phyloP scores from a whole-genome alignment of 2,797 vertebrate genomes.

The Vipera ursinii region DNA sequence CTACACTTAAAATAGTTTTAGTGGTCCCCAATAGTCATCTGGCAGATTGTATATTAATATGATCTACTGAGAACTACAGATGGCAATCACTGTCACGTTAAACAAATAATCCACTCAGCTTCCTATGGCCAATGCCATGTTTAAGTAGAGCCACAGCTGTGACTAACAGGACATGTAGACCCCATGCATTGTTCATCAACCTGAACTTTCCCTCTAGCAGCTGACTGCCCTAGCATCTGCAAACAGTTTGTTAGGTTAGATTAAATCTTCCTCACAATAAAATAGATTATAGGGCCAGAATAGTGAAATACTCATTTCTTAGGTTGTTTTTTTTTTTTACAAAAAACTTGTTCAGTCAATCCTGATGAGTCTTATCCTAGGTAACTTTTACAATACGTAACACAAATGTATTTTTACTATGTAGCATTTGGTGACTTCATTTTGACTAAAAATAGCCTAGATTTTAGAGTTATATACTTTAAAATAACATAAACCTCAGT shows the following conservation, averaged over 20 bases:
- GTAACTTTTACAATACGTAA: not conserved
- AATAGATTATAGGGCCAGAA: slow-evolving; percentile 13
- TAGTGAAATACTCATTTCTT: not conserved
- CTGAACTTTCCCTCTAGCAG: slow-evolving; percentile 61
- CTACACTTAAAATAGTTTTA: not conserved
- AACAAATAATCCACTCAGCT: slow-evolving; percentile 40
- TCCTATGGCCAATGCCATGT: slow-evolving; percentile 49
- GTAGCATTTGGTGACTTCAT: not conserved
- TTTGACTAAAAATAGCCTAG: not conserved
- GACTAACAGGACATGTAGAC: slow-evolving; percentile 7
- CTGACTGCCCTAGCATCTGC: slow-evolving; percentile 56
- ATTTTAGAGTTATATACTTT: not conserved
- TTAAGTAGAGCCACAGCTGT: slow-evolving; percentile 53
- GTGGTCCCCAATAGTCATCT: slow-evolving; percentile 54
- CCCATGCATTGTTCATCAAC: slow-evolving; percentile 45
- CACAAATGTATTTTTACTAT: not conserved
- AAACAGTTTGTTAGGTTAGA: slow-evolving; percentile 51
- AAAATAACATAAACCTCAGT: not conserved
- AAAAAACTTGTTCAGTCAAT: not conserved
- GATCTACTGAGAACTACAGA: slow-evolving; percentile 24
- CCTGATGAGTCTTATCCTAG: slow-evolving; percentile 1
- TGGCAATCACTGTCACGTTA: slow-evolving; percentile 10
- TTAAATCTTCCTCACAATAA: not conserved
- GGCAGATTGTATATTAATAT: not conserved
- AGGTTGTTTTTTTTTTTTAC: not conserved